phyloP scores from a whole-genome alignment of 2,113 vertebrate species.

The Tachysurus vachellii region DNA sequence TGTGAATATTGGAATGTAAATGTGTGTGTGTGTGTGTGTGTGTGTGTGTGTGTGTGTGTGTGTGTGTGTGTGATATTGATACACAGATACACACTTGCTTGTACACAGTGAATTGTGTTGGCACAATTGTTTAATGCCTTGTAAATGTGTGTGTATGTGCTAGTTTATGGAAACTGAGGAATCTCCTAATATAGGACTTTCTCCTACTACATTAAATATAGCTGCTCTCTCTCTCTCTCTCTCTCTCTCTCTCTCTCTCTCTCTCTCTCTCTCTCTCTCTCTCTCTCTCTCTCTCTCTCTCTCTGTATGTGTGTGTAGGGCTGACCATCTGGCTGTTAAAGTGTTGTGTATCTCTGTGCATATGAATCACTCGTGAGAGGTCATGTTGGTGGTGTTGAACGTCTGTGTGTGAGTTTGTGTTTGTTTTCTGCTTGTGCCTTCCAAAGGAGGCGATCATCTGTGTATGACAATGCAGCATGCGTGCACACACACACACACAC shows the following conservation, averaged over 20 bases:
- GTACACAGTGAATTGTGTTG: constrained; percentile 25
- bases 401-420: constrained; percentile 43
- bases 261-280: too few species aligned
- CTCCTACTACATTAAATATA: too few species aligned
- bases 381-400: neutral
- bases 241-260: too few species aligned
- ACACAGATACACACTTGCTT: constrained; percentile 1
- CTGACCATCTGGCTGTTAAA: constrained; percentile 31
- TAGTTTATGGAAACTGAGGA: constrained; percentile 4
- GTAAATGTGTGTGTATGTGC: constrained; percentile 11
- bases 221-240: constrained; percentile 9
- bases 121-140: constrained; percentile 21
- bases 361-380: constrained; percentile 9
- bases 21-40: neutral
- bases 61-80: neutral
- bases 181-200: constrained; percentile 5
- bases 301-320: constrained; percentile 28
- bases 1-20: neutral
- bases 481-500: neutral
- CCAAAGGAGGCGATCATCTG: neutral
- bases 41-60: neutral
- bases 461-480: neutral
- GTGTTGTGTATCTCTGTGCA: constrained; percentile 12
- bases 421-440: constrained; percentile 16
- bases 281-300: too few species aligned